Base-by-base conservation (phyloP, 2,888 invertebrate species). In the Nasonia oneida region DNA sequence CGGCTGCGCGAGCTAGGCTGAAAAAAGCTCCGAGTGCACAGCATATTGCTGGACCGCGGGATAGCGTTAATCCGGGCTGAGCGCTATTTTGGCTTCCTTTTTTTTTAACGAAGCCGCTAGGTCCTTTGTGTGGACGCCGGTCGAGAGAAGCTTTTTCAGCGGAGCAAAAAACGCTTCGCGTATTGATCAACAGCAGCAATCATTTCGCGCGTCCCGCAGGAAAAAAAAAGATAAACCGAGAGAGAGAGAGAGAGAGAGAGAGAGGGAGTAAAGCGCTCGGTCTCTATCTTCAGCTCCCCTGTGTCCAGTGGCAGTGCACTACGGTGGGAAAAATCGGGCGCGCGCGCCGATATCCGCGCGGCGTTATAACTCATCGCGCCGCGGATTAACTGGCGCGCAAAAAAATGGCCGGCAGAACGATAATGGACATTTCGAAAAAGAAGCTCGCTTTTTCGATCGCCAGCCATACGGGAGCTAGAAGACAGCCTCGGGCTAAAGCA, bases 401-500 rank as follows among this genome's bases (percentile, higher is more conserved):
- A 53, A 53, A 53, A 37, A 53, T 53, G 3, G 18, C 3, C 18
- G 15, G 5, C 1, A 18, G 18, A 53, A 53, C 53, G 53, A 18
- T 3, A 53, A 47, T 12, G 12, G 53, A 5, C 18, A 18, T 53
- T 67, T 67, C 8, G 67, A 33, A 12, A 12, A 10, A 47, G 10
- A 29, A 29, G 29, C 29, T 29, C 8, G 10, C 12, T 47, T 12
- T 47, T 47, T 47, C 47, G 2, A 12, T 1, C 47, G 47, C 47
- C 2, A 47, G 12, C 10, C 10, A 29, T 18, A 73, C 50, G 37
- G 18, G 71, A 14, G 33, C n/a, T 33, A 76, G 57, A 4, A 57
- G 71, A 84, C 84, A 75, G 83, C 74, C 83, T 73, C 79, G 73
- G 74, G 77, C 57, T 71, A 37, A 87, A 87, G 83, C 37, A 83